phyloP scores from a whole-genome alignment of 2,888 invertebrate species.

The Polia nebulosa region DNA sequence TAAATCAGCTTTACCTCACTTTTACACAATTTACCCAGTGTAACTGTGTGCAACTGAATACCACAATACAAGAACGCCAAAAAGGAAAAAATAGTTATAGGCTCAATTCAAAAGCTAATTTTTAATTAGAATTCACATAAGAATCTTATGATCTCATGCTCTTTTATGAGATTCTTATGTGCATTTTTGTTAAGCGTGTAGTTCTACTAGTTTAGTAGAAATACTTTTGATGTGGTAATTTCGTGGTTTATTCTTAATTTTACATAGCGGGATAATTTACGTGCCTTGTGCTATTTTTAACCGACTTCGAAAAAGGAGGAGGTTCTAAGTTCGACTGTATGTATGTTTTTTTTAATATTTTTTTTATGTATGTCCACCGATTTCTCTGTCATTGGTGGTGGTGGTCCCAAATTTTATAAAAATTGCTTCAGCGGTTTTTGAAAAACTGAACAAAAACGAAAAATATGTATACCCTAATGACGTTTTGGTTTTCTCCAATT shows the following conservation, averaged over 20 bases:
- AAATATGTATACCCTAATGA: too few relatives aligned
- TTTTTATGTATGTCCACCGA: too few relatives aligned
- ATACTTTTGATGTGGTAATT: constrained; percentile 11
- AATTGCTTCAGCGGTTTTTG: too few relatives aligned
- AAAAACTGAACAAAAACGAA: too few relatives aligned
- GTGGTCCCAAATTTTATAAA: too few relatives aligned
- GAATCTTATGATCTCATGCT: neutral
- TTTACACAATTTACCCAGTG: neutral
- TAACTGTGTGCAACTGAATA: neutral
- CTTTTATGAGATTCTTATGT: too few relatives aligned
- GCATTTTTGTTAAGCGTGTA: neutral
- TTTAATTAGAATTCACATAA: neutral
- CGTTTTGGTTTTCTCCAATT: too few relatives aligned
- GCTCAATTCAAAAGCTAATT: neutral
- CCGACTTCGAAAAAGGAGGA: too few relatives aligned
- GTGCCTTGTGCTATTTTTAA: constrained; percentile 5
- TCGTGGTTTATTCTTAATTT: constrained; percentile 16
- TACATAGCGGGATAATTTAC: constrained; percentile 2
- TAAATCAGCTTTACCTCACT: neutral
- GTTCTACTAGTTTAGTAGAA: constrained; percentile 32
- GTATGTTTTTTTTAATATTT: too few relatives aligned
- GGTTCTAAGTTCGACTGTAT: too few relatives aligned
- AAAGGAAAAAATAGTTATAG: neutral
- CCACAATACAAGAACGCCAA: neutral
- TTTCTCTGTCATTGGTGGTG: too few relatives aligned